Evolutionary conservation across 2,888 invertebrate genomes (phyloP), one percentile per base, ranked within the genome.

Genomic region (Hirtodrosophila cameraria): DNA sequence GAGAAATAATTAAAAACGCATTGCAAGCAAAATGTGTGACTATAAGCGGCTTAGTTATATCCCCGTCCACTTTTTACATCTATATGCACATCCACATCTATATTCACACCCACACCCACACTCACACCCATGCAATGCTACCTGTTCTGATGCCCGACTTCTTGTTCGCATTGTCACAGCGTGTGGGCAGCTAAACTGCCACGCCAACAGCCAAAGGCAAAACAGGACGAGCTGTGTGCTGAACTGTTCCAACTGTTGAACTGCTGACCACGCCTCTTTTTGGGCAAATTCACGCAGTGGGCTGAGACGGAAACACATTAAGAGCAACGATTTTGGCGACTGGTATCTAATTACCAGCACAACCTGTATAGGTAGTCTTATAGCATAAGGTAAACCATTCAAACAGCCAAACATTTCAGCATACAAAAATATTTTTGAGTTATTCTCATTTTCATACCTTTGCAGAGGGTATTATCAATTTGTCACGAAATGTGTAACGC

Each of bases 1-100:
- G 28, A 39, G 35, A 27, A 30, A 65, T 54, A 46, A 48, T 63
- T 66, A 48, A 66, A 72, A 55, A 41, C 35, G 68, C 59, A 60
- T 60, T 50, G 35, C 49, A n/a, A 7, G 30, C 52, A 3, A 60
- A 68, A 66, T 49, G 43, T 68, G 69, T 49, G 69, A 48, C 43
- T 36, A 36, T 35, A 61, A 45, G 69, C 41, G 18, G 61, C 49
- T 50, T 69, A 60, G 41, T 35, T 23, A n/a, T n/a, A n/a, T 8
- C 9, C 8, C 16, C 46, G 15, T 4, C 28, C 15, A 16, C 28
- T 3, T 23, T 18, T n/a, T n/a, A n/a, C n/a, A n/a, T n/a, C n/a
- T n/a, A n/a, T n/a, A 5, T 20, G 18, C 23, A 3, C 23, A 5
- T 23, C 6, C 23, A 6, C 8, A 23, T 23, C 6, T 8, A 6